Evolutionary conservation across 1,140 invertebrate genomes (phyloP), one percentile per base, ranked within the genome.

Genomic region (Drosophila pandora): DNA sequence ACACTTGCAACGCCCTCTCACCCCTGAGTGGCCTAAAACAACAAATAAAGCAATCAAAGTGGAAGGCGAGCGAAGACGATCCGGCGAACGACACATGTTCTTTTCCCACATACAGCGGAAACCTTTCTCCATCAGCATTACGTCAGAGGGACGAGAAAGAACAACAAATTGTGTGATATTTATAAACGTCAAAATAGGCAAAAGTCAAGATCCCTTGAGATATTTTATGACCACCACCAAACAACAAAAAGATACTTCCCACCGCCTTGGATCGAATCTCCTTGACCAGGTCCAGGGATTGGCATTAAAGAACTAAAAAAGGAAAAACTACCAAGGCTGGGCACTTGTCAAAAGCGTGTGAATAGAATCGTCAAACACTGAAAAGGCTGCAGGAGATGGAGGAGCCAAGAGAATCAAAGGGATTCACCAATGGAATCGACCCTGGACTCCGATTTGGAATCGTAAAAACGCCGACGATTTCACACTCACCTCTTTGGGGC

Each of bases 161-260:
- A 76, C 73, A 87, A 88, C 72, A 87, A 87, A 90, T 80, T 73
- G 79, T 77, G 63, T 70, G 67, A 87, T 79, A 90, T 90, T 90
- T 90, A 90, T 90, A 90, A 90, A 90, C 87, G 81, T 90, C 87
- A 90, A 90, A 90, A 90, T 90, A 90, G 78, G 57, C 72, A 72
- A 82, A 75, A 77, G 61, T 60, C 62, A 52, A 59, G 78, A 78
- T 88, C 58, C 77, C 76, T 68, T 28, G 32, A 72, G 49, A 76
- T 85, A 79, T 76, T 84, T 84, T 85, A 84, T 85, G 81, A 60
- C 34, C 67, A 57, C 68, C 71, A 80, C 34, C 32, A 62, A 34
- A 68, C 34, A 56, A 65, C 60, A 56, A 53, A 23, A 43, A 41
- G 57, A 37, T n/a, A 45, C 34, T 50, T 60, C 49, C 34, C 50